Percentiles rank a stretch among this genome's conserved stretches.
These are phyloP conservation scores for Uropetala carovei DNA, from an alignment of 2,888 invertebrate species.

Conservation along the genomic window DNA sequence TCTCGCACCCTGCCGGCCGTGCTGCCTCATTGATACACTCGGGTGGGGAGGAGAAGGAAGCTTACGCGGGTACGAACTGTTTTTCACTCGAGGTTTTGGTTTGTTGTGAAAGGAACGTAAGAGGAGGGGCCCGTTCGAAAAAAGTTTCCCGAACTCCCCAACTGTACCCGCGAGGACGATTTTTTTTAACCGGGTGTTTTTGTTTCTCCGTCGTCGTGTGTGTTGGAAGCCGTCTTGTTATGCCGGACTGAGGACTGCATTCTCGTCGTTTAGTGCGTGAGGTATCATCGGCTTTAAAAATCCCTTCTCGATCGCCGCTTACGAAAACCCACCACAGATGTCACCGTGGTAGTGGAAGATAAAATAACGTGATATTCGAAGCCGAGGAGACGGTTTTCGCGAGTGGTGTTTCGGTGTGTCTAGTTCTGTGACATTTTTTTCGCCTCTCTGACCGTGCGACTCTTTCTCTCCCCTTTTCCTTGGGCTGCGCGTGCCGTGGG, in stretches of 20 bases:
- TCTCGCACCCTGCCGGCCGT: constrained; percentile 51
- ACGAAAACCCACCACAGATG: no score
- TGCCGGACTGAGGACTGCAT: constrained; percentile 9
- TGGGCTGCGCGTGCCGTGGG: neutral
- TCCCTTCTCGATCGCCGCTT: neutral
- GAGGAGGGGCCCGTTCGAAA: constrained; percentile 17
- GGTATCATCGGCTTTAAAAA: neutral
- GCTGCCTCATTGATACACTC: constrained; percentile 62
- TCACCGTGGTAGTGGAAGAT: neutral
- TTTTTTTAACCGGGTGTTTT: neutral
- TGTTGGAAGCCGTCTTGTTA: neutral
- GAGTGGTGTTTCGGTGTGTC: no score
- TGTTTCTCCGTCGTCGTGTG: neutral
- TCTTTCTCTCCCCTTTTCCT: neutral
- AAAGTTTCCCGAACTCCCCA: neutral
- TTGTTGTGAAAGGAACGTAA: neutral
- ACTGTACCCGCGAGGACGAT: neutral
- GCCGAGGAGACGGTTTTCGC: no score
- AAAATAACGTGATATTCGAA: neutral
- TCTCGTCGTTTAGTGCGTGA: neutral
- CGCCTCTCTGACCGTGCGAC: neutral
- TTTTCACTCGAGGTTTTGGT: constrained; percentile 2
- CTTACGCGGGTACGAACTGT: neutral
- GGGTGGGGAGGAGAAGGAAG: constrained; percentile 62
- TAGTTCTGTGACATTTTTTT: neutral